These are phyloP conservation scores for Cryptoblepharus egeriae DNA, from an alignment of 2,797 vertebrate genomes.

Conservation along the genomic window DNA sequence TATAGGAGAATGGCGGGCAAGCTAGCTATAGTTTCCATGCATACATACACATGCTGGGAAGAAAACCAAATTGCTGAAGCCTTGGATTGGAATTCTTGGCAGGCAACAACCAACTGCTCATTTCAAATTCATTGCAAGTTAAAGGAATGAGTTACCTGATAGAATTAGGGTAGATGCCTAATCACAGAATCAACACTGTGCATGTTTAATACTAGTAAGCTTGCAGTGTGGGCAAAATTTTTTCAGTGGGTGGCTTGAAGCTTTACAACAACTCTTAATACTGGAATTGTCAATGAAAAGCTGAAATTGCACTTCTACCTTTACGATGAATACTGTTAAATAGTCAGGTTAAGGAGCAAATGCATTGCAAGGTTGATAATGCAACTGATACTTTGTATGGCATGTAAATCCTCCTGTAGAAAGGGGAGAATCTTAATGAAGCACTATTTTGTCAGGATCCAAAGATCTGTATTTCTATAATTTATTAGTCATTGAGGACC, in stretches of 20 bases:
- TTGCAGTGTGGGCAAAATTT: background rate
- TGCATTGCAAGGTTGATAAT: slow-evolving; percentile 32
- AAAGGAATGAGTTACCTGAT: background rate
- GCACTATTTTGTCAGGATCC: slow-evolving; percentile 56
- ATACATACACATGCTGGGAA: background rate
- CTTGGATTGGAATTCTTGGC: background rate
- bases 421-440: slow-evolving; percentile 45
- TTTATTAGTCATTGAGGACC: background rate
- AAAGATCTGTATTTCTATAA: slow-evolving; percentile 39
- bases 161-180: background rate
- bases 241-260: background rate
- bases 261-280: slow-evolving; percentile 44
- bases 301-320: slow-evolving; percentile 50
- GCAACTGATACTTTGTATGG: slow-evolving; percentile 24
- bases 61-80: slow-evolving; percentile 12
- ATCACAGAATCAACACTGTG: background rate
- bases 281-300: slow-evolving; percentile 44
- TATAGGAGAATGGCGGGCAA: background rate
- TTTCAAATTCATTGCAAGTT: background rate
- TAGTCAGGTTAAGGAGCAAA: slow-evolving; percentile 34
- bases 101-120: background rate
- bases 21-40: background rate
- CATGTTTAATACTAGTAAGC: background rate
- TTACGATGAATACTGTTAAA: slow-evolving; percentile 57
- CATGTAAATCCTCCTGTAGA: slow-evolving; percentile 28